Base-by-base conservation (phyloP, 2,888 invertebrate species). In the Megalurothrips usitatus region DNA sequence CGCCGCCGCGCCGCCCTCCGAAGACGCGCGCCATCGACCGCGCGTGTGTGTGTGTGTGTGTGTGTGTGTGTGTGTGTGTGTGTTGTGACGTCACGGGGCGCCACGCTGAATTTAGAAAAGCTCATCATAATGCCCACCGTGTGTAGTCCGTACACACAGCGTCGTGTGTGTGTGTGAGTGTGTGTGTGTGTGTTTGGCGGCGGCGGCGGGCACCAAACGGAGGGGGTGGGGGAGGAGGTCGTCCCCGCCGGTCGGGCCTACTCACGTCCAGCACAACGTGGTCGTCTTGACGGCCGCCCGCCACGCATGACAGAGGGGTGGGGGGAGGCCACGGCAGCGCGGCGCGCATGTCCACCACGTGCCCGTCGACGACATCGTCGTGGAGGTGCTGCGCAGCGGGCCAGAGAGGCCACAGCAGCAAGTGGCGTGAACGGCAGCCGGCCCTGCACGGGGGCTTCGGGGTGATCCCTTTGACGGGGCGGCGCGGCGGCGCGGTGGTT, bases 31-130 rank as follows among this genome's bases (percentile, higher is more conserved):
- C 34, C 34, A 43, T 43, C 34, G 34, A 43, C 34, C 34, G 34
- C 34, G 34, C 6, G 2, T 43, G 34, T 43, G 68, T 26, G n/a
- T n/a, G n/a, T n/a, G n/a, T n/a, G n/a, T n/a, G n/a, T n/a, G n/a
- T n/a, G n/a, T n/a, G n/a, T n/a, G n/a, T n/a, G n/a, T n/a, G n/a
- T n/a, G n/a, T n/a, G n/a, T n/a, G n/a, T 43, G 2, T 43, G 34
- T 43, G 68, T 26, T 26, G 68, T 75, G 68, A 75, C 68, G 68
- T 75, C 68, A 75, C 68, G 23, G 68, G 26, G 68, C 26, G 68
- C 68, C 68, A 75, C 68, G 68, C 68, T 75, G 68, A 75, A 75
- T 75, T 75, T 75, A 75, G 68, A 75, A 75, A 75, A 75, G 68
- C 68, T 75, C 68, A 75, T 75, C 68, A 75, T 75, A 75, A 75